phyloP scores from a whole-genome alignment of 2,113 vertebrate genomes.

The Psilopsiagon aurifrons region DNA sequence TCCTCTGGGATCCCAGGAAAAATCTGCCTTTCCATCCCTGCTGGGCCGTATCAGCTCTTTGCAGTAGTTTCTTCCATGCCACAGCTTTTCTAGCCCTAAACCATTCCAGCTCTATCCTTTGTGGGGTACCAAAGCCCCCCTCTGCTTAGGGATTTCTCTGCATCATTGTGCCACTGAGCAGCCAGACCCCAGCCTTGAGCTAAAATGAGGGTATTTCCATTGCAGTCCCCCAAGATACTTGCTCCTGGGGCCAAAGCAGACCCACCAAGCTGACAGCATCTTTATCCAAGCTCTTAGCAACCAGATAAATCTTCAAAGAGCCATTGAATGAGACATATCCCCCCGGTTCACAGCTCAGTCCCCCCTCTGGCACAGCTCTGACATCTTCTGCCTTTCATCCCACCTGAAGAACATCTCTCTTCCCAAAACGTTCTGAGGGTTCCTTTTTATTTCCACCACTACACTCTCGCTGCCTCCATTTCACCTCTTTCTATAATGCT shows the following conservation, averaged over 20 bases:
- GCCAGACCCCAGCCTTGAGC: background rate
- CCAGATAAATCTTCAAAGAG: slow-evolving; percentile 46
- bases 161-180: background rate
- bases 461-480: background rate
- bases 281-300: background rate
- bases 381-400: background rate
- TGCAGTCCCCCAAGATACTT: background rate
- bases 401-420: background rate
- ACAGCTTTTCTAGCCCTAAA: background rate
- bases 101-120: background rate
- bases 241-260: background rate
- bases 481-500: background rate
- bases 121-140: background rate
- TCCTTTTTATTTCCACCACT: background rate
- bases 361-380: background rate
- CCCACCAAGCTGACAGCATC: background rate
- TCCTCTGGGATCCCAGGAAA: background rate
- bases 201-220: background rate
- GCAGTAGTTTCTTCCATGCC: background rate
- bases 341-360: rapidly evolving
- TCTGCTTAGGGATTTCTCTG: background rate
- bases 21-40: background rate
- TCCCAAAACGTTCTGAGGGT: background rate
- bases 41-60: background rate
- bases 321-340: background rate